Conservation (phyloP, 1,140 invertebrate species). For the Rhizoglyphus robini region DNA sequence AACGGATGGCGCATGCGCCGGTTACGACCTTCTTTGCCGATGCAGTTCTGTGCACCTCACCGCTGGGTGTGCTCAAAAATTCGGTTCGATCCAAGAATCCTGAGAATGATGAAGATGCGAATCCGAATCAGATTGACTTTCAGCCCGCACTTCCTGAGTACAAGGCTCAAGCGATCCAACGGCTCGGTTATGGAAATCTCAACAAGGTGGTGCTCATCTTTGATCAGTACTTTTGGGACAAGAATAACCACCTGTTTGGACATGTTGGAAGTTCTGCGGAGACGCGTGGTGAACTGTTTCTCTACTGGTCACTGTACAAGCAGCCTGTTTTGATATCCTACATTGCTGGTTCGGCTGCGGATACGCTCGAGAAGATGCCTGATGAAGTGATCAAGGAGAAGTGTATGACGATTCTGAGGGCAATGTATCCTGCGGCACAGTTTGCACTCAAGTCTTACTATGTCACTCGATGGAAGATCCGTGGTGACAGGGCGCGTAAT, state of each 20-base stretch:
- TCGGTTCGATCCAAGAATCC: constrained; percentile 33
- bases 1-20: constrained; percentile 37
- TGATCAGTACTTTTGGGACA: constrained; percentile 94
- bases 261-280: constrained; percentile 84
- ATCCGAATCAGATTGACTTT: constrained; percentile 70
- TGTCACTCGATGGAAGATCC: constrained; percentile 95
- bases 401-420: constrained; percentile 77
- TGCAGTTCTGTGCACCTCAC: constrained; percentile 86
- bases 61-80: constrained; percentile 88
- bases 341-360: constrained; percentile 88
- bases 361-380: constrained; percentile 91
- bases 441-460: constrained; percentile 90
- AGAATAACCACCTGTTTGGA: constrained; percentile 85
- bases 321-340: constrained; percentile 75
- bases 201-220: constrained; percentile 94
- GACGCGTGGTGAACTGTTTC: constrained; percentile 79
- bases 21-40: constrained; percentile 54
- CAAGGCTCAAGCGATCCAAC: constrained; percentile 79
- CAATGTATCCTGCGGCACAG: constrained; percentile 76
- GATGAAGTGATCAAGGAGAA: constrained; percentile 95
- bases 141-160: constrained; percentile 86
- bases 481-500: constrained; percentile 88
- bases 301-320: constrained; percentile 95
- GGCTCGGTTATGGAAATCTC: constrained; percentile 90
- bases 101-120: background rate